A percentile compares a stretch with the other conserved stretches of the same genome.
Evolutionary conservation across 2,113 vertebrate species (phyloP).

Genomic region (Dinomys branickii): DNA sequence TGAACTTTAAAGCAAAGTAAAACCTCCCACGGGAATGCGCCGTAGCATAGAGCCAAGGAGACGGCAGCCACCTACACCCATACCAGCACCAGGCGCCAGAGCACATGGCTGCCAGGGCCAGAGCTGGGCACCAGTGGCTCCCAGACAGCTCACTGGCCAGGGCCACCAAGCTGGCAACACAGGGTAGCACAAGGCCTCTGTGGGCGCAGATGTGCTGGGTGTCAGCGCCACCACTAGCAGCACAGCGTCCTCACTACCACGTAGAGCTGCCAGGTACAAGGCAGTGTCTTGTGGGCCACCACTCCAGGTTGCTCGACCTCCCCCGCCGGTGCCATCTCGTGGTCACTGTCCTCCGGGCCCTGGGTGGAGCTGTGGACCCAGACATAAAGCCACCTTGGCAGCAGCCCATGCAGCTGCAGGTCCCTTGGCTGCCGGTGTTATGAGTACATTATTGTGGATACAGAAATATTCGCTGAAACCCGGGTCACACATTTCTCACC

Average conservation of each 20-base stretch:
- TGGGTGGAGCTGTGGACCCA: not conserved
- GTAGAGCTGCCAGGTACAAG: not conserved
- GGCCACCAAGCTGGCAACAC: slow-evolving; percentile 89
- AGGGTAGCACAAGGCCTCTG: slow-evolving; percentile 93
- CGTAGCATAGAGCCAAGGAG: slow-evolving; percentile 88
- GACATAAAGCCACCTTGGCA: not conserved
- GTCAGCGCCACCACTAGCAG: slow-evolving; percentile 87
- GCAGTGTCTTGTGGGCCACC: too few species aligned
- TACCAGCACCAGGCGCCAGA: too few species aligned
- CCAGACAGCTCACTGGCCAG: slow-evolving; percentile 48
- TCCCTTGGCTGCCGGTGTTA: not conserved
- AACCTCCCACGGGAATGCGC: slow-evolving; percentile 87
- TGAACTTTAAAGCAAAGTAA: too few species aligned
- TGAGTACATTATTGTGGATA: not conserved
- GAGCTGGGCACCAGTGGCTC: not conserved
- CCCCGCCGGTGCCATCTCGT: not conserved
- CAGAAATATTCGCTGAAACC: not conserved
- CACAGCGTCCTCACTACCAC: slow-evolving; percentile 61
- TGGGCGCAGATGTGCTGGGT: slow-evolving; percentile 92
- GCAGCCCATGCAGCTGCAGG: not conserved
- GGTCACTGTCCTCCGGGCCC: not conserved
- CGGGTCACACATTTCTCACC: not conserved
- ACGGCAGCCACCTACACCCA: slow-evolving; percentile 85
- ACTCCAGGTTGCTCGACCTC: not conserved
- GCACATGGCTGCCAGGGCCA: slow-evolving; percentile 76